Percentiles rank a stretch among this genome's conserved stretches.
phyloP scores from a whole-genome alignment of 2,797 vertebrate species.

The Acanthornis magna region DNA sequence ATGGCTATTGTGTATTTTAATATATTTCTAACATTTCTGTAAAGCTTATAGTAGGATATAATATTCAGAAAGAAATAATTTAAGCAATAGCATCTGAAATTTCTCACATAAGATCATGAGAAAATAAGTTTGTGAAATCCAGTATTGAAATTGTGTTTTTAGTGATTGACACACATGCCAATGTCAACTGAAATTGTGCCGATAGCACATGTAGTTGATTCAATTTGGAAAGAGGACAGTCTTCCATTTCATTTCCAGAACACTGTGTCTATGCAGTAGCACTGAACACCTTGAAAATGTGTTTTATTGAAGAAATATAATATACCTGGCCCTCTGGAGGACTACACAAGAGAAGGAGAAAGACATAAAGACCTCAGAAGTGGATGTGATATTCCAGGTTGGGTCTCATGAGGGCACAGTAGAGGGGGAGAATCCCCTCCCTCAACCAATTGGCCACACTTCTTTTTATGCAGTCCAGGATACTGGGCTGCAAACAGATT shows the following conservation, averaged over 20 bases:
- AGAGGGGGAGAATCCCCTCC: not conserved
- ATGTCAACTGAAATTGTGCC: not conserved
- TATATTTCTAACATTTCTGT: not conserved
- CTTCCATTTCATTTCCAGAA: not conserved
- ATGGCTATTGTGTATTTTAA: not conserved
- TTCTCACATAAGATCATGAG: not conserved
- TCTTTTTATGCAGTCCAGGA: not conserved
- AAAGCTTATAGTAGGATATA: not conserved
- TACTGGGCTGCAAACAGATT: not conserved
- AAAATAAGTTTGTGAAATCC: not conserved
- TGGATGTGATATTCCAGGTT: not conserved
- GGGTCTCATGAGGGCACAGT: not conserved
- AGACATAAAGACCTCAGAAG: not conserved
- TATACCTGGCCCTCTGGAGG: not conserved
- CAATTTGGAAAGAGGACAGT: not conserved
- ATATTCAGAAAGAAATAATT: not conserved
- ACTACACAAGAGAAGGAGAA: not conserved
- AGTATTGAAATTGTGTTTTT: not conserved
- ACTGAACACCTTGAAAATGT: not conserved
- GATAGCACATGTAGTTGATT: accelerated
- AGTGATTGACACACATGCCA: not conserved
- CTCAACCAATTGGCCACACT: accelerated
- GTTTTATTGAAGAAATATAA: not conserved
- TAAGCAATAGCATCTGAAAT: not conserved
- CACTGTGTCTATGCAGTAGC: not conserved